Percentiles rank a stretch among this genome's conserved stretches.
Conservation (phyloP, 2,797 vertebrate genomes). For the Loris lydekkerianus region DNA sequence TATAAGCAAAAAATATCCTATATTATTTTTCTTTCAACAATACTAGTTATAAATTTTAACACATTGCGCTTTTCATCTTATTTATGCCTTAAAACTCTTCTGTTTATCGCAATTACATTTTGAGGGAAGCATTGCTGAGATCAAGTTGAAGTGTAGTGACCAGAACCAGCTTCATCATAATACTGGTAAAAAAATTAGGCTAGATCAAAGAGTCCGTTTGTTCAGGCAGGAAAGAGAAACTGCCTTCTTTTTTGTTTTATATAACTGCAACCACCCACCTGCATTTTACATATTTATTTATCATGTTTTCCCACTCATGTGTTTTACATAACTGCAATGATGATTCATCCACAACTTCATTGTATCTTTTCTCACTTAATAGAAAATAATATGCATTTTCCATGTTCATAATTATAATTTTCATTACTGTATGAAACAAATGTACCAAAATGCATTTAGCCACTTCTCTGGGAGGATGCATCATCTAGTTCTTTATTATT, state of each 20-base stretch:
- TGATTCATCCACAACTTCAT: background rate
- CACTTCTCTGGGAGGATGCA: background rate
- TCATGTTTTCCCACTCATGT: background rate
- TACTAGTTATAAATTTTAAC: background rate
- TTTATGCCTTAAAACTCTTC: background rate
- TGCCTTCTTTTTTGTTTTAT: background rate
- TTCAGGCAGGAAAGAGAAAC: background rate
- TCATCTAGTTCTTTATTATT: background rate
- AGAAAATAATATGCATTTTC: conserved; percentile 4
- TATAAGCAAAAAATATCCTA: background rate
- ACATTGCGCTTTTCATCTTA: background rate
- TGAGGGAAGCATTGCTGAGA: background rate
- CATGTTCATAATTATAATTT: background rate
- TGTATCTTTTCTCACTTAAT: background rate
- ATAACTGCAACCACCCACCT: background rate
- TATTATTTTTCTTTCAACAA: background rate
- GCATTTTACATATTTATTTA: background rate
- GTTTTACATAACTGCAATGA: background rate
- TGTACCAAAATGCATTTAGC: background rate
- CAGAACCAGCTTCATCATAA: background rate
- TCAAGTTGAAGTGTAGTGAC: background rate
- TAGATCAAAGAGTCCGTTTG: background rate
- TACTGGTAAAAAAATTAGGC: background rate
- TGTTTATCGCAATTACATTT: background rate
- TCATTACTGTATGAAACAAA: background rate